A percentile compares a stretch with the other conserved stretches of the same genome.
These are phyloP conservation scores for Tanypteryx hageni DNA, from an alignment of 2,888 invertebrate species.

Conservation along the genomic window DNA sequence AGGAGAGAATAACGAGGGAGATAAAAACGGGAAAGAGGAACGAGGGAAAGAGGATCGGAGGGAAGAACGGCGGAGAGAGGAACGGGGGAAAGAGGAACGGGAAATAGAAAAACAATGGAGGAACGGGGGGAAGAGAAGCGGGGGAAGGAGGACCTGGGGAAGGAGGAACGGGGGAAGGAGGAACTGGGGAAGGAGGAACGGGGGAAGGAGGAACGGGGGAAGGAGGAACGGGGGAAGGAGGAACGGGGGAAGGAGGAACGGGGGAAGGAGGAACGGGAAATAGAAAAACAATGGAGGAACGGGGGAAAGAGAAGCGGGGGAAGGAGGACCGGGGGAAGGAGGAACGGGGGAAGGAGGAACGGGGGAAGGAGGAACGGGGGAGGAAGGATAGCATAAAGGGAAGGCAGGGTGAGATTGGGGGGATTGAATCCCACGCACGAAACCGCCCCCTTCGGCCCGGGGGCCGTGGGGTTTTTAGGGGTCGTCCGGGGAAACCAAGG, in stretches of 20 bases:
- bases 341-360: background rate
- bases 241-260: background rate
- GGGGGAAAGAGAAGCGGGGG: background rate
- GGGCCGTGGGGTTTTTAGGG: too few species aligned
- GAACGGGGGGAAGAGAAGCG: background rate
- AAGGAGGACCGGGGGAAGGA: background rate
- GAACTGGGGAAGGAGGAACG: background rate
- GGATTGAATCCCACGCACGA: background rate
- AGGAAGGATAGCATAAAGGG: too few species aligned
- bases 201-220: background rate
- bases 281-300: background rate
- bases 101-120: background rate
- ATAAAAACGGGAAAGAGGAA: background rate
- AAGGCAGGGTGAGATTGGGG: too few species aligned
- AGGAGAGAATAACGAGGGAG: background rate
- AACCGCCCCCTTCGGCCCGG: too few species aligned
- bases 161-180: background rate
- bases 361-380: background rate
- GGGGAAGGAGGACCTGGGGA: too few species aligned
- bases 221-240: background rate
- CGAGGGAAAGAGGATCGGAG: background rate
- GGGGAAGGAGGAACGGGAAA: background rate
- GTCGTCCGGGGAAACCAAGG: too few species aligned
- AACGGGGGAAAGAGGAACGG: background rate
- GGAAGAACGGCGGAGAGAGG: background rate